Percentiles rank a stretch among this genome's conserved stretches.
Evolutionary conservation across 1,140 invertebrate species (phyloP).

Genomic region (Neodiprion lecontei): DNA sequence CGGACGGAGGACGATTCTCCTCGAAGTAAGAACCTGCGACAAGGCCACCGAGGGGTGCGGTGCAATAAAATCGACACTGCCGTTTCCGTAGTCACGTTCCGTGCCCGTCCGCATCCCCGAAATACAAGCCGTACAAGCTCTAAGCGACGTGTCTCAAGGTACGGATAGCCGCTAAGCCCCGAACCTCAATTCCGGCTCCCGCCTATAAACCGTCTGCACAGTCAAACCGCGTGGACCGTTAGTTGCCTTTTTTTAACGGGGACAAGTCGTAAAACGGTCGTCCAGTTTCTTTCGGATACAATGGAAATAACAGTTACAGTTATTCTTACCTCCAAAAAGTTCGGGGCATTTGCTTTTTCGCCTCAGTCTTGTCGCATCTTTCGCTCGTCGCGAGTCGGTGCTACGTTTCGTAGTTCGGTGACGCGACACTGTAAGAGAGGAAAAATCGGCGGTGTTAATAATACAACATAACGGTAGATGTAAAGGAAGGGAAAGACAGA

Average conservation of each 20-base stretch:
- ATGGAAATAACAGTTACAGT: conserved; percentile 45
- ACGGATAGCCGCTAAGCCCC: neutral
- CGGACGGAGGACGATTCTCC: too few relatives aligned
- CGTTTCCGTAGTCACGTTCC: neutral
- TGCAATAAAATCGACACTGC: neutral
- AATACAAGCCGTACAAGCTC: neutral
- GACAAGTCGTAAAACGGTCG: conserved; percentile 51
- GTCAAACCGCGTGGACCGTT: conserved; percentile 38
- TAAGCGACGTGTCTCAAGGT: neutral
- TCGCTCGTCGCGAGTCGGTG: neutral
- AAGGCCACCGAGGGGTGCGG: too few relatives aligned
- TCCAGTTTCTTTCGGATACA: conserved; percentile 35
- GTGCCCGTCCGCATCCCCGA: neutral
- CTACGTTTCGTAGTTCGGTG: too few relatives aligned
- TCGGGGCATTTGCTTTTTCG: neutral
- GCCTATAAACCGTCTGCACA: conserved; percentile 11
- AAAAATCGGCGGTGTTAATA: too few relatives aligned
- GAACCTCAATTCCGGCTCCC: conserved; percentile 21
- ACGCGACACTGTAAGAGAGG: too few relatives aligned
- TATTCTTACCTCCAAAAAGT: conserved; percentile 5
- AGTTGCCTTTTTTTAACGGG: conserved; percentile 30
- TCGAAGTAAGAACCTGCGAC: too few relatives aligned
- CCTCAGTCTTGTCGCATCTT: conserved; percentile 1
- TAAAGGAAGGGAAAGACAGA: neutral
- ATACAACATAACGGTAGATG: too few relatives aligned